A percentile compares a stretch with the other conserved stretches of the same genome.
phyloP scores from a whole-genome alignment of 2,113 vertebrate species.

The Merops nubicus region DNA sequence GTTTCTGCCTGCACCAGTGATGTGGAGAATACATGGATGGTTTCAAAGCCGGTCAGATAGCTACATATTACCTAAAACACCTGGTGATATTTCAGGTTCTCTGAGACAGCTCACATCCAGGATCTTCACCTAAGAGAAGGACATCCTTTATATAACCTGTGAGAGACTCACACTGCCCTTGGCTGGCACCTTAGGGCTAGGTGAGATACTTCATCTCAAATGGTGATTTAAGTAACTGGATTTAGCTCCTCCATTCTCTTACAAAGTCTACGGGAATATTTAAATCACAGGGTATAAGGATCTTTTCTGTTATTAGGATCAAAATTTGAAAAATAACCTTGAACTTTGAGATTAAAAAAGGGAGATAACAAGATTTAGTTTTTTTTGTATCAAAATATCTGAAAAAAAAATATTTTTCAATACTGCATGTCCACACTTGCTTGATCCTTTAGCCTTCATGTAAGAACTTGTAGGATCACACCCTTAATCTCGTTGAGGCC shows the following conservation, averaged over 20 bases:
- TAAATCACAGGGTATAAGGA: not conserved
- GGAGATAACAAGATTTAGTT: not conserved
- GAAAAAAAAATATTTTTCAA: too few species aligned
- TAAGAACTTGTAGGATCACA: not conserved
- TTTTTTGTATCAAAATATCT: not conserved
- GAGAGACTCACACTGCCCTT: not conserved
- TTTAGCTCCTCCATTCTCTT: not conserved
- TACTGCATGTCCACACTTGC: not conserved
- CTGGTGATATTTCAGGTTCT: not conserved
- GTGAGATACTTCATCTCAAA: not conserved
- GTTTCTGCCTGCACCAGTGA: not conserved
- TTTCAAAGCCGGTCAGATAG: not conserved
- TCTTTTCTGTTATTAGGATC: not conserved
- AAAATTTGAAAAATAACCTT: not conserved
- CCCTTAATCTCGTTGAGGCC: not conserved
- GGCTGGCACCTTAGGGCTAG: not conserved
- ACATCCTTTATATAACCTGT: not conserved
- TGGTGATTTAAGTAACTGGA: not conserved
- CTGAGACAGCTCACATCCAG: not conserved
- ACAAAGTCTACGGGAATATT: not conserved
- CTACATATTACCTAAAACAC: not conserved
- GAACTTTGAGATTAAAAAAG: not conserved
- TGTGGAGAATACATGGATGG: not conserved
- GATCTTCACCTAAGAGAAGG: not conserved
- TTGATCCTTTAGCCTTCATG: not conserved